Conservation (phyloP, 2,113 vertebrate genomes). For the Diadophis punctatus region DNA sequence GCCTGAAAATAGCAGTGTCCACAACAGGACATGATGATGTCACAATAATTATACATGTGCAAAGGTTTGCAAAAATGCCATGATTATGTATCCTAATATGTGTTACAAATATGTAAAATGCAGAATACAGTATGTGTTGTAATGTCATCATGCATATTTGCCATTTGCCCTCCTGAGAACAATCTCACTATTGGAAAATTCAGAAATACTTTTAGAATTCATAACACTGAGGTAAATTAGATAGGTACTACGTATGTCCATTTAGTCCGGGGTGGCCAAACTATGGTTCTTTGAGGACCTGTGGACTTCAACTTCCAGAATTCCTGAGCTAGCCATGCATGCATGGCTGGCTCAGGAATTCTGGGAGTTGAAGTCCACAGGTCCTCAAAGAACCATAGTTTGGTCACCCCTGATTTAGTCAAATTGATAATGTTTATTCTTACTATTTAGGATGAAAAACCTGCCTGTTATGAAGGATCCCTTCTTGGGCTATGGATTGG, state of each 20-base stretch:
- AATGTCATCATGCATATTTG: not conserved
- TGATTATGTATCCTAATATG: not conserved
- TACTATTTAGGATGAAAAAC: conserved; percentile 17
- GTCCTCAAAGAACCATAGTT: no score
- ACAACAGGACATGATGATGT: not conserved
- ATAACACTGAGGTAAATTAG: not conserved
- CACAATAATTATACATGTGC: not conserved
- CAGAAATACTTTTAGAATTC: not conserved
- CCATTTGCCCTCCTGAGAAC: not conserved
- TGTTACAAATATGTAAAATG: not conserved
- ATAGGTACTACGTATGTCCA: not conserved
- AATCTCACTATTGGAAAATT: not conserved
- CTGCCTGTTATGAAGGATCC: conserved; percentile 62
- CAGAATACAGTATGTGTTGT: not conserved
- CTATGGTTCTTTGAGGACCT: no score
- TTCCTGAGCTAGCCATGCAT: no score
- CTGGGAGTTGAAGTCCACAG: no score
- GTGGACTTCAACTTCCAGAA: no score
- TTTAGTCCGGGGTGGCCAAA: no score
- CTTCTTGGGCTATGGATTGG: conserved; percentile 87
- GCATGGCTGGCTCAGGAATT: no score
- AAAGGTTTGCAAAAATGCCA: not conserved
- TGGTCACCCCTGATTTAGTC: no score
- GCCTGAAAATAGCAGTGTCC: not conserved
- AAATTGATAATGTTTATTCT: not conserved